These are phyloP conservation scores for Cyphomyrus discorhynchus DNA, from an alignment of 2,113 vertebrate species.

Conservation along the genomic window DNA sequence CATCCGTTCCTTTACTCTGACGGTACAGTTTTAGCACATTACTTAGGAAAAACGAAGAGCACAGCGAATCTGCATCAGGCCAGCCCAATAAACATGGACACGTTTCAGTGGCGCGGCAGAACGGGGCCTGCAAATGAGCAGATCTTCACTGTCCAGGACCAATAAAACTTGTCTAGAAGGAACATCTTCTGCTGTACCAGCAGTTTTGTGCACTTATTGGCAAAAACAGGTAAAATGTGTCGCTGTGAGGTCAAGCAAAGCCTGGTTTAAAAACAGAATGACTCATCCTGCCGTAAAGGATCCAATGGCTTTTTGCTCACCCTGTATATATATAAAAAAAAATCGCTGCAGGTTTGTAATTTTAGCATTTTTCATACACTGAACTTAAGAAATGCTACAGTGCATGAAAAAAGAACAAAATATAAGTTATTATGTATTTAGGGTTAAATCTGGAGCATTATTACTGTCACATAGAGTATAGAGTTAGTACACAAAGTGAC, in stretches of 20 bases:
- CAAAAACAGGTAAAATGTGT: not conserved
- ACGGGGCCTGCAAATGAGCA: not conserved
- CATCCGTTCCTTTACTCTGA: not conserved
- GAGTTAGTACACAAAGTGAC: not conserved
- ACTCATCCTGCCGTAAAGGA: not conserved
- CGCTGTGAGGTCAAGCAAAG: not conserved
- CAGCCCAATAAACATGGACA: not conserved
- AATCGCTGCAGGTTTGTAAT: not conserved
- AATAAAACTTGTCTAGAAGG: not conserved
- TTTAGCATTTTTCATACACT: not conserved
- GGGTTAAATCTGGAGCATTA: not conserved
- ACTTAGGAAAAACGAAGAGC: not conserved
- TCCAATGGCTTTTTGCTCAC: not conserved
- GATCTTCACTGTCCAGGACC: not conserved
- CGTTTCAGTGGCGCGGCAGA: not conserved
- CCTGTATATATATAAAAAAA: not conserved
- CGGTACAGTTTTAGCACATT: not conserved
- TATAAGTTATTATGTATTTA: not conserved
- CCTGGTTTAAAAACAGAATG: not conserved
- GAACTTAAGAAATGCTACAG: not conserved
- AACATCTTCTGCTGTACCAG: not conserved
- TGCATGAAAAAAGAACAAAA: not conserved
- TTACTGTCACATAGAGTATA: not conserved
- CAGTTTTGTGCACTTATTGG: not conserved
- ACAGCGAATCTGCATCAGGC: not conserved